Evolutionary conservation across 2,888 invertebrate genomes (phyloP).

Genomic region (Pseudococcus longispinus): DNA sequence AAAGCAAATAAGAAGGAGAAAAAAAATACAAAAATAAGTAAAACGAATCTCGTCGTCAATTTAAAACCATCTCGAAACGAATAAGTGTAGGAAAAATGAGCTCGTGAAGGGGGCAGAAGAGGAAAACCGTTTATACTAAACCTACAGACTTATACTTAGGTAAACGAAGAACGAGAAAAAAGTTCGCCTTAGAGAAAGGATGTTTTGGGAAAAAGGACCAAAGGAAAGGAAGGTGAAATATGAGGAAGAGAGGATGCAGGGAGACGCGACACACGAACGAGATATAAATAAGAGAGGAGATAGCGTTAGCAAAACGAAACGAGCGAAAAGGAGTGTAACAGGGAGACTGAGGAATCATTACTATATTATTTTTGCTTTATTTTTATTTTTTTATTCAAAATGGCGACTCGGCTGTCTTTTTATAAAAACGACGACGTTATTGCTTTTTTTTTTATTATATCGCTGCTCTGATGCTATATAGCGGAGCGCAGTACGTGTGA

Average conservation of each 20-base stretch:
- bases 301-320: neutral
- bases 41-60: neutral
- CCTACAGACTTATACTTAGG: neutral
- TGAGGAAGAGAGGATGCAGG: neutral
- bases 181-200: neutral
- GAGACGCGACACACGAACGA: neutral
- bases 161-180: neutral
- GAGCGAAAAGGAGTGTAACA: neutral
- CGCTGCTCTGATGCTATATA: neutral
- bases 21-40: neutral
- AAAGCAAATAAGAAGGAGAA: neutral
- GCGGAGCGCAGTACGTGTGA: neutral
- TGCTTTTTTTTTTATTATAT: conserved; percentile 28
- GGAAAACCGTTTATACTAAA: neutral
- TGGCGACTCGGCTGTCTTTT: conserved; percentile 36
- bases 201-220: neutral
- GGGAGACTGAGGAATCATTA: conserved; percentile 35
- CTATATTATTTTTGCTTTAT: conserved; percentile 45
- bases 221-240: neutral
- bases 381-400: conserved; percentile 44
- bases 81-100: neutral
- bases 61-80: neutral
- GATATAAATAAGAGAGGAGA: neutral
- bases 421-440: conserved; percentile 45
- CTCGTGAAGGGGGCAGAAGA: neutral